phyloP scores from a whole-genome alignment of 2,797 vertebrate species.

The Babyrousa celebensis region DNA sequence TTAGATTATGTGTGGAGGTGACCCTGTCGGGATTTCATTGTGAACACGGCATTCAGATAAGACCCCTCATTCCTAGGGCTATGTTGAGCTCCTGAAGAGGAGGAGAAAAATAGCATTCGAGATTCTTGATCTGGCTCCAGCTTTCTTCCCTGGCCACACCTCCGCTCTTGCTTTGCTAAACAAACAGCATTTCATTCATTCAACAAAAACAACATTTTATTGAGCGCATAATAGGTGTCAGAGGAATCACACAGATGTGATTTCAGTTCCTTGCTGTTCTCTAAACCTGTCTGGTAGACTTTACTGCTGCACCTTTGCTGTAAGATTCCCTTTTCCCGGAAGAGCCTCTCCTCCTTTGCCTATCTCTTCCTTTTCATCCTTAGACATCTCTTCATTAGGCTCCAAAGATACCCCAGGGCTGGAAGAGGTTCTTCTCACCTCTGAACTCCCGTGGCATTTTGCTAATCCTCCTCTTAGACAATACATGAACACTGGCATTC shows the following conservation, averaged over 20 bases:
- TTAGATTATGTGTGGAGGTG: background rate
- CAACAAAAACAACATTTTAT: slow-evolving; percentile 22
- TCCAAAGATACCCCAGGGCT: background rate
- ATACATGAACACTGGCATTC: background rate
- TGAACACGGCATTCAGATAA: slow-evolving; percentile 22
- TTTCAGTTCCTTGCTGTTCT: background rate
- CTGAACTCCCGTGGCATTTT: background rate
- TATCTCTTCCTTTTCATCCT: background rate
- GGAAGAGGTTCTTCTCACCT: background rate
- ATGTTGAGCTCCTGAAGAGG: slow-evolving; percentile 35
- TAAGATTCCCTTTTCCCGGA: background rate
- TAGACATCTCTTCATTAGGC: background rate
- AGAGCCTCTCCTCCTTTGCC: background rate
- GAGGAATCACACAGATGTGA: background rate
- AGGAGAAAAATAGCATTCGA: slow-evolving; percentile 28
- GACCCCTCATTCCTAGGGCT: background rate
- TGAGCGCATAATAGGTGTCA: background rate
- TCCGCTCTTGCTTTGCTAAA: slow-evolving; percentile 51
- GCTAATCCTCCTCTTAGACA: background rate
- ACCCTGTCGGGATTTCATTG: background rate
- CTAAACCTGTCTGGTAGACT: background rate
- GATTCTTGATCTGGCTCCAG: background rate
- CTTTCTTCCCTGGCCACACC: background rate
- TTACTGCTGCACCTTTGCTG: background rate
- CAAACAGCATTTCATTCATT: background rate